phyloP scores from a whole-genome alignment of 2,113 vertebrate genomes.

The Neopipo cinnamomea region DNA sequence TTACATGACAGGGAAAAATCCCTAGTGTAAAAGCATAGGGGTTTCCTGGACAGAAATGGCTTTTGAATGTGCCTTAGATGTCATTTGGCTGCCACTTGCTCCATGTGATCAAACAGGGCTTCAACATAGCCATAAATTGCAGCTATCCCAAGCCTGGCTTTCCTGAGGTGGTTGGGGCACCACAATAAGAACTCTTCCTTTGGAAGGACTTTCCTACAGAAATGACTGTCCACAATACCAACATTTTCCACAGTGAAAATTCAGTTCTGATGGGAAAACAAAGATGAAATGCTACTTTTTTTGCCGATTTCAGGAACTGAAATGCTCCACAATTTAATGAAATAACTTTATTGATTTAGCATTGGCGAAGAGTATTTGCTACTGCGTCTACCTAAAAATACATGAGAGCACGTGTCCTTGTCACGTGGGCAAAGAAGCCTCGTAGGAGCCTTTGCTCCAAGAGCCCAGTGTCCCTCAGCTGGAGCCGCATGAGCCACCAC shows the following conservation, averaged over 20 bases:
- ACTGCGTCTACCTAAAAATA: background rate
- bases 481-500: background rate
- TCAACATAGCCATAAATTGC: background rate
- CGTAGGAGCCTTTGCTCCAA: background rate
- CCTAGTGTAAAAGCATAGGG: background rate
- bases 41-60: background rate
- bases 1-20: background rate
- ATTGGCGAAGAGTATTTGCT: background rate
- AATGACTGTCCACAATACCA: accelerated
- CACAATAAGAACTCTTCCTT: background rate
- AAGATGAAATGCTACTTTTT: background rate
- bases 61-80: background rate
- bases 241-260: background rate
- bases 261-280: background rate
- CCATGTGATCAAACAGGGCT: background rate
- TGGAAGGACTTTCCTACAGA: background rate
- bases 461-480: background rate
- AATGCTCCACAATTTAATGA: background rate
- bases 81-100: background rate
- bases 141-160: background rate
- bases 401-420: accelerated
- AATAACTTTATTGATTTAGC: background rate
- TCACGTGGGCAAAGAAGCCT: background rate
- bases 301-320: background rate
- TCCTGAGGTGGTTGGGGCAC: background rate